phyloP scores from a whole-genome alignment of 2,797 vertebrate species.

The Aulostomus chinensis region DNA sequence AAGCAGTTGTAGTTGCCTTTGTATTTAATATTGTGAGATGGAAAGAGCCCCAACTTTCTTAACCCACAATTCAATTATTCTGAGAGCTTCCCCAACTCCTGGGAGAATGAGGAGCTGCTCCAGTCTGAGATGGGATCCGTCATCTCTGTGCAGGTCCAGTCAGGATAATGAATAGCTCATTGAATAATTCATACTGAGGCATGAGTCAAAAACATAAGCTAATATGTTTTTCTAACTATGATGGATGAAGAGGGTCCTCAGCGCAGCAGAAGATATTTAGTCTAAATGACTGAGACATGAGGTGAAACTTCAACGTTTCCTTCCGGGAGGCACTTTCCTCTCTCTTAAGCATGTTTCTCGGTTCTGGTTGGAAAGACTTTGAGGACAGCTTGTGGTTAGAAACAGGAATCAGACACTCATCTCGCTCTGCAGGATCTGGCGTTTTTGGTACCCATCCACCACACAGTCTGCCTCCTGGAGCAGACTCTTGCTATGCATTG shows the following conservation, averaged over 20 bases:
- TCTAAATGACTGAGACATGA: constrained; percentile 47
- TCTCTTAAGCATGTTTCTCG: not conserved
- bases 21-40: no score
- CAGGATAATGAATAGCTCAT: constrained; percentile 50
- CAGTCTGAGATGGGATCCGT: constrained; percentile 10
- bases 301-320: constrained; percentile 35
- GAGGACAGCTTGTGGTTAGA: not conserved
- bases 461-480: no score
- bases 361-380: not conserved
- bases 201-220: constrained; percentile 57
- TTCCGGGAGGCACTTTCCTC: not conserved
- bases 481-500: no score
- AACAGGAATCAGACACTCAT: no score
- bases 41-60: no score
- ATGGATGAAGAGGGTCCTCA: constrained; percentile 53
- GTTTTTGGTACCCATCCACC: no score
- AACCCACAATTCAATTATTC: no score
- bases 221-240: constrained; percentile 54
- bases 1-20: no score
- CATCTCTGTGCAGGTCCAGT: constrained; percentile 33
- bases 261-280: constrained; percentile 26
- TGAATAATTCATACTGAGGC: constrained; percentile 68
- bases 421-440: no score
- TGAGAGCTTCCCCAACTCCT: no score
- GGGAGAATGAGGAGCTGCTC: no score